Evolutionary conservation across 2,888 invertebrate species (phyloP), one percentile per base, ranked within the genome.

Genomic region (Drosophila barbarae): DNA sequence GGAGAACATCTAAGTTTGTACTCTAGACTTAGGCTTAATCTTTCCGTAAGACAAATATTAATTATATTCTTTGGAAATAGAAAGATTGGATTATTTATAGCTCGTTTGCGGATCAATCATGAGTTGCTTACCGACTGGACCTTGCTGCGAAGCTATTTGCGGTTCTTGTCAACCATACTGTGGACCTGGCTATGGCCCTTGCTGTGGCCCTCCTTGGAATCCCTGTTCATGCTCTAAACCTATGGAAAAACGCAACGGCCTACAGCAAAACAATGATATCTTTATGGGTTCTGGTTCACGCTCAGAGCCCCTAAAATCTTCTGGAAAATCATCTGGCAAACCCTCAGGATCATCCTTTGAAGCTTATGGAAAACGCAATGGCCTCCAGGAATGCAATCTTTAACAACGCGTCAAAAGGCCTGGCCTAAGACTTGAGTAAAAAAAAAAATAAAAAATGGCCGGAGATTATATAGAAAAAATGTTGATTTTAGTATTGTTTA

Each of bases 111-210:
- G 1, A 30, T 30, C 15, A 30, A 52, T 30, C 21, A 53, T 53
- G 53, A 32, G 23, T 9, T 23, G 5, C 3, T 5, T 10, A 10
- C 41, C 52, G 71, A 5, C 21, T 3, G 30, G 18, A 18, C 12
- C 44, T 12, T 30, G 18, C 9, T 38, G 46, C 3, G n/a, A 23
- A 13, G 46, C 32, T 34, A 21, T 39, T 12, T 46, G 46, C 2
- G 44, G 46, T 10, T 36, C 36, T 8, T 35, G n/a, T 9, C 68
- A 72, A 5, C 73, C 72, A 3, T 57, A 73, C 5, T 68, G 56
- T 12, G 57, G 38, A 21, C 30, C 55, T 1, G 18, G 56, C 13
- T 56, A 34, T 4, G 44, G 36, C 13, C 54, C 59, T 6, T 42
- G 59, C 5, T 54, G 34, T 3, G 44, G 28, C 13, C 46, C 54